Percentiles rank a stretch among this genome's conserved stretches.
Conservation (phyloP, 2,888 invertebrate genomes). For the Stictocephala bisonia region DNA sequence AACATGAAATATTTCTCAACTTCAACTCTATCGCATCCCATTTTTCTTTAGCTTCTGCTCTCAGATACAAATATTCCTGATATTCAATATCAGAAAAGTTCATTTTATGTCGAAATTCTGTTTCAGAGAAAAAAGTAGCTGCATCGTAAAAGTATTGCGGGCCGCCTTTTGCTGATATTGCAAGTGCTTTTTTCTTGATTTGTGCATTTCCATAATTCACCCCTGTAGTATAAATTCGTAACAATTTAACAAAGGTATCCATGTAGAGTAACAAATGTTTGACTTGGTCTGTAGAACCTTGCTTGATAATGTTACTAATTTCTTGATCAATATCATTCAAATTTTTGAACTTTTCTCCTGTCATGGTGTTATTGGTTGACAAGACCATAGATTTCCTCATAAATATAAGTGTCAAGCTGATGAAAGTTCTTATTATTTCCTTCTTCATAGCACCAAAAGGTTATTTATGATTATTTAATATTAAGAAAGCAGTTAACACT, state of each 20-base stretch:
- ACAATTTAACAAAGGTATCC: background rate
- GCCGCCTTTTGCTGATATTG: background rate
- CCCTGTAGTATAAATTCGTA: background rate
- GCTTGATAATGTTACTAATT: background rate
- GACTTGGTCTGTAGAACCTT: conserved; percentile 7
- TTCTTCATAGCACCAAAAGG: no score
- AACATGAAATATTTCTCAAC: conserved; percentile 10
- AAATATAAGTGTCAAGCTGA: no score
- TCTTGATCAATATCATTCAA: background rate
- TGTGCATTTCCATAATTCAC: background rate
- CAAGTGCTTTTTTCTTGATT: background rate
- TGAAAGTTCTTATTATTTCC: no score
- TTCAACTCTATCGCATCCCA: conserved; percentile 1
- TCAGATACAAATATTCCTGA: conserved; percentile 6
- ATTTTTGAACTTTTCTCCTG: no score
- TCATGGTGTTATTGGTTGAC: no score
- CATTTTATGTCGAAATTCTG: conserved; percentile 8
- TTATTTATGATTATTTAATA: no score
- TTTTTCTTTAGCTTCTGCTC: background rate
- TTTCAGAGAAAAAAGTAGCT: background rate
- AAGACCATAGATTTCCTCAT: no score
- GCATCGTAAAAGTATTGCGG: background rate
- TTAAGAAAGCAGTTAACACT: no score
- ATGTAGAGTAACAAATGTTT: background rate
- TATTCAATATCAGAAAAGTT: conserved; percentile 26